Conservation (phyloP, 92 coral and sea anemone species). For the Zoanthus sansibaricus region DNA sequence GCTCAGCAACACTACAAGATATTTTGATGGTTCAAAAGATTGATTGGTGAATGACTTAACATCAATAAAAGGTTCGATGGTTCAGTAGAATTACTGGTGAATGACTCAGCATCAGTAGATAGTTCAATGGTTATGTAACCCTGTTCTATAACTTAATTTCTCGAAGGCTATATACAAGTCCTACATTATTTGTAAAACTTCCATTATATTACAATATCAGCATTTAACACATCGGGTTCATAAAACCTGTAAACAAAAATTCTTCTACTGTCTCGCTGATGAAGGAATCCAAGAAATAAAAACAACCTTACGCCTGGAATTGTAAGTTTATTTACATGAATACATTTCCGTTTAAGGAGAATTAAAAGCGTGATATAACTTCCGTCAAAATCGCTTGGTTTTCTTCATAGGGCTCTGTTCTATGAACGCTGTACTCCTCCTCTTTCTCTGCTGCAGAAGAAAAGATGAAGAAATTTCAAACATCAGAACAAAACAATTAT, state of each 20-base stretch:
- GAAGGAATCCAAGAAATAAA: not conserved
- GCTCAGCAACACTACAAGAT: no score
- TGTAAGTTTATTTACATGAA: constrained; percentile 6
- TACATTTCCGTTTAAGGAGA: not conserved
- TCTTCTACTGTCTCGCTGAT: not conserved
- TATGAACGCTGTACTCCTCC: constrained; percentile 33
- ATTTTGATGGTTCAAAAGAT: no score
- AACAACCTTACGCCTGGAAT: not conserved
- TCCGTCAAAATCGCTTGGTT: constrained; percentile 41
- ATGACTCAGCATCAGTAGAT: no score
- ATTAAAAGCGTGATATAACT: not conserved
- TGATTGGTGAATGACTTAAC: no score
- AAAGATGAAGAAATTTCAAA: not conserved
- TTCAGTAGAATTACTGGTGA: no score
- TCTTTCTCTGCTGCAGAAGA: constrained; percentile 42
- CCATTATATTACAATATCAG: no score
- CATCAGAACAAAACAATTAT: not conserved
- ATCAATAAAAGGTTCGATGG: no score
- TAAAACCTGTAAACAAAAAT: not conserved
- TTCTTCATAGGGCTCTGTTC: constrained; percentile 49
- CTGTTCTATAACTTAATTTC: no score
- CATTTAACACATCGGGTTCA: no score
- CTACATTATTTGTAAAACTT: no score
- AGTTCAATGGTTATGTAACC: no score
- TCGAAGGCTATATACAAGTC: no score